Percentiles rank a stretch among this genome's conserved stretches.
phyloP scores from a whole-genome alignment of 2,888 invertebrate species.

The Drosophila hamatofila region DNA sequence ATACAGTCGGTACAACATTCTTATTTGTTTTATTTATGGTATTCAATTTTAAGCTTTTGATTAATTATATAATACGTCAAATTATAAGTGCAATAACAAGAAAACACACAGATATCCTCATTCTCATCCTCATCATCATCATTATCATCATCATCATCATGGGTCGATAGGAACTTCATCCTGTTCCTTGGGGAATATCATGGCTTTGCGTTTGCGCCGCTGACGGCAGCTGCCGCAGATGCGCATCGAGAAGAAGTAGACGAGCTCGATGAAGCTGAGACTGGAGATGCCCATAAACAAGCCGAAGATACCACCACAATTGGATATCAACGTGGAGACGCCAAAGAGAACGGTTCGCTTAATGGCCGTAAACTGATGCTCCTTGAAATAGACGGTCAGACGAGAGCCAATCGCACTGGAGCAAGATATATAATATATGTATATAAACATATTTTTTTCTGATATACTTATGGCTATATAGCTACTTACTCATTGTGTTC shows the following conservation, averaged over 20 bases:
- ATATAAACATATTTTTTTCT: no score
- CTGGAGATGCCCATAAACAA: constrained; percentile 85
- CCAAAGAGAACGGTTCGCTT: constrained; percentile 89
- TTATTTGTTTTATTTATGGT: no score
- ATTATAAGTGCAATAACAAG: neutral
- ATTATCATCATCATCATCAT: neutral
- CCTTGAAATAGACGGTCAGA: constrained; percentile 89
- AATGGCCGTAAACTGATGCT: constrained; percentile 89
- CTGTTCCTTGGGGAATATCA: constrained; percentile 27
- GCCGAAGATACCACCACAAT: constrained; percentile 89
- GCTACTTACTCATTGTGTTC: constrained; percentile 79
- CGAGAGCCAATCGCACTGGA: constrained; percentile 87
- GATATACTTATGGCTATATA: no score
- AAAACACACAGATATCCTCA: neutral
- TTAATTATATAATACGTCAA: neutral
- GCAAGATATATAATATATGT: neutral
- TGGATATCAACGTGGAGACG: constrained; percentile 89
- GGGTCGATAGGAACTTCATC: constrained; percentile 38
- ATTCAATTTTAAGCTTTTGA: neutral
- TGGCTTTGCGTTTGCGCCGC: constrained; percentile 67
- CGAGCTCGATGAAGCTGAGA: constrained; percentile 86
- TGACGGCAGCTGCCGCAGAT: constrained; percentile 76
- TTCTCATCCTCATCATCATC: neutral
- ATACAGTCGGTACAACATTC: no score
- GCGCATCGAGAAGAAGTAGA: constrained; percentile 86